Conservation (phyloP, 2,797 vertebrate species). For the Hydrocynus forskahlii region DNA sequence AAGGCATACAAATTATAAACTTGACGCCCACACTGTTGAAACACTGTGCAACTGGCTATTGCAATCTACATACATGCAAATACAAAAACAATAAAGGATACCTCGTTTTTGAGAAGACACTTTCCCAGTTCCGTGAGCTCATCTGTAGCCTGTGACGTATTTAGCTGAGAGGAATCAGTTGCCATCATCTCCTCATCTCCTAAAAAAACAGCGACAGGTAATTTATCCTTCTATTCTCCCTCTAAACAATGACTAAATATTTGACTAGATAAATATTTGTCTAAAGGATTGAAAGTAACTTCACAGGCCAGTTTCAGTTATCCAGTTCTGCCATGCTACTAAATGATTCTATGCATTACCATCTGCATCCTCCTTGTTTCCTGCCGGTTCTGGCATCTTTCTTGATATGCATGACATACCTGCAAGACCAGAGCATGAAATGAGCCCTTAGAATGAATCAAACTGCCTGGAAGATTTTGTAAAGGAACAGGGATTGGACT, state of each 20-base stretch:
- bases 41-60: not conserved
- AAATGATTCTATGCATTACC: constrained; percentile 61
- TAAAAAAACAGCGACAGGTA: constrained; percentile 21
- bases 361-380: constrained; percentile 74
- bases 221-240: too few species aligned
- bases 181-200: constrained; percentile 90
- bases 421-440: constrained; percentile 61
- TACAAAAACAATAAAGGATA: constrained; percentile 56
- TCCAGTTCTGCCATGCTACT: not conserved
- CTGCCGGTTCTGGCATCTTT: constrained; percentile 81
- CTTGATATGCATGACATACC: constrained; percentile 88
- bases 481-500: constrained; percentile 65
- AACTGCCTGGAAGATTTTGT: not conserved
- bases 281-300: not conserved
- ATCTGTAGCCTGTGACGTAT: constrained; percentile 74
- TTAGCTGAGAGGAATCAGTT: constrained; percentile 78
- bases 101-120: constrained; percentile 91
- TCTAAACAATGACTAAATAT: too few species aligned
- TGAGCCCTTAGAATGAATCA: not conserved
- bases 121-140: constrained; percentile 95
- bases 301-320: not conserved
- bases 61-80: not conserved
- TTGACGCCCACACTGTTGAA: too few species aligned
- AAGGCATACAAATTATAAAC: not conserved
- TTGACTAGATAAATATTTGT: too few species aligned